Conservation (phyloP, 2,113 vertebrate genomes). For the Galeopterus variegatus region DNA sequence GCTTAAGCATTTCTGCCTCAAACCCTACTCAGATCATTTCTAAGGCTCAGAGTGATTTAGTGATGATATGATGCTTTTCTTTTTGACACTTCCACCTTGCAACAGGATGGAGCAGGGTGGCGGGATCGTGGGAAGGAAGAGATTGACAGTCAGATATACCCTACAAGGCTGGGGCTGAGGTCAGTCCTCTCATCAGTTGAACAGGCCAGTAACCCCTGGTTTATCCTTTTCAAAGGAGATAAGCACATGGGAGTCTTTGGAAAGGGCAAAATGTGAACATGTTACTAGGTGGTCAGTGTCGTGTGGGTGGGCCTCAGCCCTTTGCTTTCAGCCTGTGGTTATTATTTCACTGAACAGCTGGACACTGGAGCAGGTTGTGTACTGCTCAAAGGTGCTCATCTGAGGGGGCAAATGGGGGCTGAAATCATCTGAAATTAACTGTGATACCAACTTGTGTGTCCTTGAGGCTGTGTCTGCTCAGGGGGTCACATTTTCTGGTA, state of each 20-base stretch:
- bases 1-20: slow-evolving; percentile 50
- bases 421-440: background rate
- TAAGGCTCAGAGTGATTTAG: slow-evolving; percentile 42
- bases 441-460: background rate
- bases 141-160: background rate
- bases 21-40: background rate
- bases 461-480: background rate
- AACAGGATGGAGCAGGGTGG: background rate
- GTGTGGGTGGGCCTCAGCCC: background rate
- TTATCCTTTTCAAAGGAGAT: background rate
- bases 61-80: background rate
- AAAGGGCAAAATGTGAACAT: background rate
- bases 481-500: background rate
- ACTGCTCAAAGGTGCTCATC: background rate
- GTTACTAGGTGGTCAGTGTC: accelerated
- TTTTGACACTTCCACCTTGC: background rate
- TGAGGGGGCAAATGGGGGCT: background rate
- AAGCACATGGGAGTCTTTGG: background rate
- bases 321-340: background rate
- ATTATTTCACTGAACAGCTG: background rate
- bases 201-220: background rate
- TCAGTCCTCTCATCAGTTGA: background rate
- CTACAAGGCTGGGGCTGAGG: background rate
- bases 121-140: background rate
- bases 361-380: background rate